Base-by-base conservation (phyloP, 2,797 vertebrate species). In the Sebastes jordani region DNA sequence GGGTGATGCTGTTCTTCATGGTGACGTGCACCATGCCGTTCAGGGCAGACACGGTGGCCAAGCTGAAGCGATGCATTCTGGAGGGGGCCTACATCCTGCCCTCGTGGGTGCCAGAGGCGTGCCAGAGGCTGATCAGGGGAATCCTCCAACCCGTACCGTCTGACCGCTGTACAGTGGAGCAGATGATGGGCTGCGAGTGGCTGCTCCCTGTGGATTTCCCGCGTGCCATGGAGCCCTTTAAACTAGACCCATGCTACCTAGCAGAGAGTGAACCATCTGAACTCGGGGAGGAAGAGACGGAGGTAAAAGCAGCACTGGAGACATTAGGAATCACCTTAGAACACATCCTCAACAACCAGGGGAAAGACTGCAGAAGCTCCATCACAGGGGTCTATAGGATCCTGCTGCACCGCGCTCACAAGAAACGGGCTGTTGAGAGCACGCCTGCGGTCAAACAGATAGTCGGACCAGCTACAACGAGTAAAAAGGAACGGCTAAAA, bases 1-100 rank as follows among this genome's bases (percentile, higher is more conserved):
- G 99, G 7, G 97, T 99, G 82, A 96, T 99, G 86, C 86, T 99
- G 27, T 99, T 98, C 91, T 99, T 99, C 25, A 98, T 99, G 96
- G 97, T 94, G 67, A 97, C 97, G 0, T 97, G 97, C 30, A 94
- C 94, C 74, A 99, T 99, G 98, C 98, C 98, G 0, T 99, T 99
- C 89, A 96, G 97, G 71, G 98, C 98, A 1, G 98, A 99, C 38
- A 99, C 98, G 0, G 98, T 99, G 87, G 96, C 97, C 93, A 99
- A 98, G 90, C 95, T 99, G 67, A 99, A 99, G 85, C 96, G 96
- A 81, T 97, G 96, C 94, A 99, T 99, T 92, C 96, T 99, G 14
- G 97, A 98, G 46, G 99, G 98, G 2, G 84, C 95, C 1, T 99
- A 96, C 63, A 72, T 83, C 1, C 84, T 98, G 71, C 98, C 98